Base-by-base conservation (phyloP, 2,888 invertebrate species). In the Cerastis rubricosa region DNA sequence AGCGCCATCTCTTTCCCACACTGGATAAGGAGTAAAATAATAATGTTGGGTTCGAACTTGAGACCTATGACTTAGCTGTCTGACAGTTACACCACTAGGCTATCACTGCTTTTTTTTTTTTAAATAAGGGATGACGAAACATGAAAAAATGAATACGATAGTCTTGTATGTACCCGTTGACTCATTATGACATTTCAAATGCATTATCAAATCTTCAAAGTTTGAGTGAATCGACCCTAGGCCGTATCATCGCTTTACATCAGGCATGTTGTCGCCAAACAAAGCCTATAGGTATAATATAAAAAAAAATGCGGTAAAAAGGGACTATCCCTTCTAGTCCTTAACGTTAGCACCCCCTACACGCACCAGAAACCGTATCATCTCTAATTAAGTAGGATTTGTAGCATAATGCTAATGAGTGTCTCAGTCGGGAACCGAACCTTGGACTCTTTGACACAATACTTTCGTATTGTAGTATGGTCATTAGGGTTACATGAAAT, bases 361-460 rank as follows among this genome's bases (percentile, higher is more conserved):
- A 49, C 19, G 45, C 65, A 80, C 78, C 84, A 88, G 87, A 88
- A 88, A 90, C 87, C 88, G 89, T 91, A 91, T 87, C 88, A 87
- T 89, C 85, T 84, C 89, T 91, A 91, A 91, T 91, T 92, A 91
- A 83, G 67, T 80, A 80, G 89, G 89, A 90, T 92, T 91, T 87
- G 87, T 90, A 88, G 87, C 87, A 84, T 90, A 91, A 92, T 88
- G 87, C 80, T 88, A 89, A 88, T 89, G 89, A 88, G 89, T 83
- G 70, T 79, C 68, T 80, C 35, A 80, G 74, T 61, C 25, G 59
- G 73, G 76, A 79, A 76, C 59, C 43, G 78, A 87, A 84, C 81
- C 83, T 73, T 84, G 80, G 82, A 77, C 79, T 77, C 22, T 45
- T 61, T 76, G 54, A 66, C 59, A 76, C 19, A 65, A 29, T 73